phyloP scores from a whole-genome alignment of 2,888 invertebrate genomes.

The Megalurothrips usitatus region DNA sequence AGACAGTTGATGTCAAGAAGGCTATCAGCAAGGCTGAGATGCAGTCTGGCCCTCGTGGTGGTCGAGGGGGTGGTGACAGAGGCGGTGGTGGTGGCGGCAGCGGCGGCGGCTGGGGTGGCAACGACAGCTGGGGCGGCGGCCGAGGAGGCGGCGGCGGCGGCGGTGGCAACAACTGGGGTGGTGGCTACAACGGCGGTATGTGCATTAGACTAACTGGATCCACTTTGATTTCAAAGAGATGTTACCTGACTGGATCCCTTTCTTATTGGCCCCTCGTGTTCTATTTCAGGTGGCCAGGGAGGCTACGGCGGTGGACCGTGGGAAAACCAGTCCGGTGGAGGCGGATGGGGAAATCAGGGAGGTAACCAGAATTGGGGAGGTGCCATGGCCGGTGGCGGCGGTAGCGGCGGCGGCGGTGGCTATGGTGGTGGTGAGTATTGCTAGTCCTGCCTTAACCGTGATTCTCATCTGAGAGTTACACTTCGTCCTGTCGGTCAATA shows the following conservation, averaged over 20 bases:
- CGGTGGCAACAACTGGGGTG: conserved; percentile 12
- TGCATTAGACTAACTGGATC: not conserved
- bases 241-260: not conserved
- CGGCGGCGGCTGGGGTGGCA: conserved; percentile 3
- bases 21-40: not conserved
- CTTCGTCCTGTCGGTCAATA: no score
- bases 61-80: not conserved
- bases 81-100: not conserved
- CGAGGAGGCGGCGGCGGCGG: not conserved
- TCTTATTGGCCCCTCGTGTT: not conserved
- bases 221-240: not conserved
- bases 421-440: not conserved
- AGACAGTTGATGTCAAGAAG: not conserved
- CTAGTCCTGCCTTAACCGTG: not conserved
- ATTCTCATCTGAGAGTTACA: no score
- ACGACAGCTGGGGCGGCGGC: not conserved
- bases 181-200: no score
- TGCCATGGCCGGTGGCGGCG: not conserved
- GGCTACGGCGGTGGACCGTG: conserved; percentile 2
- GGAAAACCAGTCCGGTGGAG: not conserved
- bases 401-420: not conserved
- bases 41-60: not conserved
- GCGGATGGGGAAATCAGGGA: not conserved
- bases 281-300: not conserved
- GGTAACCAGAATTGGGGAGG: conserved; percentile 5